Evolutionary conservation across 1,140 invertebrate species (phyloP).

Genomic region (Frieseomelitta varia): DNA sequence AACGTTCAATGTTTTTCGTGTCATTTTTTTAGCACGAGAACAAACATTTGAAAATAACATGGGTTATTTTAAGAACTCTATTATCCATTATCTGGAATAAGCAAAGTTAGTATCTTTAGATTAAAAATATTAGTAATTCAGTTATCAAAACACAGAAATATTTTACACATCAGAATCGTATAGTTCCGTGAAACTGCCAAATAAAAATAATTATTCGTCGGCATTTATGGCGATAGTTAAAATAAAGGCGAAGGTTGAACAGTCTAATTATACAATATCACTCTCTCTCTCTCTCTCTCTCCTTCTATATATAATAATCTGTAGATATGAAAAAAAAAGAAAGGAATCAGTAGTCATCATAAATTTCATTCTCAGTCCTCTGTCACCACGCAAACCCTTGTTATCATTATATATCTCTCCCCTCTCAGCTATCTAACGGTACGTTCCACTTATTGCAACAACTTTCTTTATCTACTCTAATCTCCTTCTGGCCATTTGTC

Average conservation of each 20-base stretch:
- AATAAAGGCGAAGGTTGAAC: not conserved
- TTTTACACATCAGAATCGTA: no score
- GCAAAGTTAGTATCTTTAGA: not conserved
- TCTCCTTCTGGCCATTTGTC: constrained; percentile 25
- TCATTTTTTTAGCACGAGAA: not conserved
- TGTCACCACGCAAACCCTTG: constrained; percentile 13
- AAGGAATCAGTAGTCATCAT: not conserved
- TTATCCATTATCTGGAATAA: no score
- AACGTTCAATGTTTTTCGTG: not conserved
- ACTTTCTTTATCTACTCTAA: constrained; percentile 21
- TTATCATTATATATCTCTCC: constrained; percentile 39
- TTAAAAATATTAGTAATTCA: not conserved
- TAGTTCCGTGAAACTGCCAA: not conserved
- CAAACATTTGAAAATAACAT: not conserved
- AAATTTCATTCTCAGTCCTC: not conserved
- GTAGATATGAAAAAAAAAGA: not conserved
- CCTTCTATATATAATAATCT: not conserved
- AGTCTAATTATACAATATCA: not conserved
- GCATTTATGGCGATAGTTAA: not conserved
- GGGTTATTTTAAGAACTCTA: not conserved
- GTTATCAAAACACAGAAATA: not conserved
- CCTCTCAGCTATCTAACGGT: not conserved
- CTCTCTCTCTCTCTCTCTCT: no score
- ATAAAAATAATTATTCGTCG: not conserved
- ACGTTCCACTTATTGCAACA: constrained; percentile 30